Conservation (phyloP, 2,888 invertebrate genomes). For the Alitta virens region DNA sequence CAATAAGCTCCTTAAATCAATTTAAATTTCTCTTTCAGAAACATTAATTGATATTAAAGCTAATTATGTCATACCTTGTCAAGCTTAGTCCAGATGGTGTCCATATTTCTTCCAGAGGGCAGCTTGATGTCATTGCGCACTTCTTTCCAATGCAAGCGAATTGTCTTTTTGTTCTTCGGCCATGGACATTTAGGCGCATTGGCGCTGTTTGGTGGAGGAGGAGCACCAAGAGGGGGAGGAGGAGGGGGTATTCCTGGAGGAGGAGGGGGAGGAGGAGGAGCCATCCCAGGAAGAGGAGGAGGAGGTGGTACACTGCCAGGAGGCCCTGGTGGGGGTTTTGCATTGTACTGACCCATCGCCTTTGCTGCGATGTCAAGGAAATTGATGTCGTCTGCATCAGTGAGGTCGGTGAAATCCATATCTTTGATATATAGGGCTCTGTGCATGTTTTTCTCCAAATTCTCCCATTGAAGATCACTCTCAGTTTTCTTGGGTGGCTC, state of each 20-base stretch:
- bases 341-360: slow-evolving; percentile 16
- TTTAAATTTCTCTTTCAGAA: not conserved
- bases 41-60: not conserved
- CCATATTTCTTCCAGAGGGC: slow-evolving; percentile 34
- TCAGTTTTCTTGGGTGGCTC: slow-evolving; percentile 50
- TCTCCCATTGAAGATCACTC: slow-evolving; percentile 94
- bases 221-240: slow-evolving; percentile 26
- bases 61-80: slow-evolving; percentile 14
- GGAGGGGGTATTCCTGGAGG: slow-evolving; percentile 33
- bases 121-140: slow-evolving; percentile 45
- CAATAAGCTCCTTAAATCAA: not conserved
- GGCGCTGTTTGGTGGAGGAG: slow-evolving; percentile 36
- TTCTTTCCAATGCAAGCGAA: slow-evolving; percentile 97
- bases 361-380: slow-evolving; percentile 60
- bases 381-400: slow-evolving; percentile 78
- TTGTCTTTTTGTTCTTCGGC: slow-evolving; percentile 78
- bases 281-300: slow-evolving; percentile 32
- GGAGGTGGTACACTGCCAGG: slow-evolving; percentile 48
- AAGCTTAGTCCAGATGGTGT: slow-evolving; percentile 52
- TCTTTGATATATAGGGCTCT: slow-evolving; percentile 71
- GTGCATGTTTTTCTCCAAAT: slow-evolving; percentile 61
- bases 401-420: slow-evolving; percentile 92
- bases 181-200: slow-evolving; percentile 40
- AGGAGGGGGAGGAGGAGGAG: slow-evolving; percentile 40
- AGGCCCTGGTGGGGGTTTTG: not conserved